A percentile compares a stretch with the other conserved stretches of the same genome.
phyloP scores from a whole-genome alignment of 2,888 invertebrate species.

The Mystacides longicornis region DNA sequence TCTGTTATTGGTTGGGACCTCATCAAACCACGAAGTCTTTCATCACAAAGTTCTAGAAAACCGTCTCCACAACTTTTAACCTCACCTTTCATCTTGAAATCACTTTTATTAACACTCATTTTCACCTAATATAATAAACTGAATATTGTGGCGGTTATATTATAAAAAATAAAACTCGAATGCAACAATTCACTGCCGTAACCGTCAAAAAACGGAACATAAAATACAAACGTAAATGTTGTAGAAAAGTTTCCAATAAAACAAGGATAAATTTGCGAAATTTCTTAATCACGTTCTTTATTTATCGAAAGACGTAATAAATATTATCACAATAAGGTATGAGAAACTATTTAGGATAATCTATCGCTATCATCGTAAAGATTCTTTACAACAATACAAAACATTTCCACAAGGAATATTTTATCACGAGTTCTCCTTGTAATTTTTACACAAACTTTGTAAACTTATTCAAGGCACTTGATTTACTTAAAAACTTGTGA shows the following conservation, averaged over 20 bases:
- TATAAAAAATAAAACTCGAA: constrained; percentile 3
- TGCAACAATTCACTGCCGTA: neutral
- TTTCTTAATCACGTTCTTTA: constrained; percentile 4
- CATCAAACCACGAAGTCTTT: constrained; percentile 59
- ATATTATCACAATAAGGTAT: constrained; percentile 11
- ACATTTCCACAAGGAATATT: constrained; percentile 13
- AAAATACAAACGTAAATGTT: constrained; percentile 2
- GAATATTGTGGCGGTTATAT: constrained; percentile 5
- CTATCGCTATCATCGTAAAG: constrained; percentile 19
- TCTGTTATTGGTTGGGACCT: constrained; percentile 67
- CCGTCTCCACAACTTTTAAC: constrained; percentile 59
- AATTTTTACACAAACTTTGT: constrained; percentile 16
- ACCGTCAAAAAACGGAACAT: neutral
- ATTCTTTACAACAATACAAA: constrained; percentile 16
- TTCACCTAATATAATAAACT: constrained; percentile 9
- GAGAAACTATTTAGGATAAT: constrained; percentile 15
- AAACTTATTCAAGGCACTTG: constrained; percentile 17
- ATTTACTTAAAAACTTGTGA: neutral
- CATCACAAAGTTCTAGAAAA: constrained; percentile 63
- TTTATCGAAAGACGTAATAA: constrained; percentile 8
- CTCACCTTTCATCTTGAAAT: constrained; percentile 31
- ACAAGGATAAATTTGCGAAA: constrained; percentile 3
- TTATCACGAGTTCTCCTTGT: constrained; percentile 11
- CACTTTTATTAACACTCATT: constrained; percentile 11
- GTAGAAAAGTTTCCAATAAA: no score